Conservation (phyloP, 2,113 vertebrate genomes). For the Cavia aperea region DNA sequence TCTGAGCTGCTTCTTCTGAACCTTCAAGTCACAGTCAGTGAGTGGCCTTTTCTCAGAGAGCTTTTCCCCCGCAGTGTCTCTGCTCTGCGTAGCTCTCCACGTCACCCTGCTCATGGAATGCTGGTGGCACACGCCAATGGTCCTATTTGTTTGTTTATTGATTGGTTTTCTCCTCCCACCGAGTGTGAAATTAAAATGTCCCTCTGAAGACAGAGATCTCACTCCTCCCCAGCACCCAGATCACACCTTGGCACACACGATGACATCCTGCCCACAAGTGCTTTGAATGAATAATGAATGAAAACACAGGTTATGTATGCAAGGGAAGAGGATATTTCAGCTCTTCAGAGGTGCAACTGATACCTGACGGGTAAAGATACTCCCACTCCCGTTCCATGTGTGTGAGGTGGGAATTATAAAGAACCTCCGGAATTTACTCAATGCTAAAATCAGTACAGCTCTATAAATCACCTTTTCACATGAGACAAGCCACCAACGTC, state of each 20-base stretch:
- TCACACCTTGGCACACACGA: neutral
- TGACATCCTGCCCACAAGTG: too few relatives aligned
- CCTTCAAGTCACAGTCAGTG: neutral
- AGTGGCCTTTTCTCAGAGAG: neutral
- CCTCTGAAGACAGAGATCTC: neutral
- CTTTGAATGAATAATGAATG: neutral
- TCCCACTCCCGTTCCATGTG: rapidly evolving
- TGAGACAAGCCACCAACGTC: neutral
- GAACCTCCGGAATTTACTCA: neutral
- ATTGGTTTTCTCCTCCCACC: neutral
- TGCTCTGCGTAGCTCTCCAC: neutral
- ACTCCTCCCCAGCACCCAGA: neutral
- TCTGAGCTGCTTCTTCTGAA: neutral
- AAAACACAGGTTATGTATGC: too few relatives aligned
- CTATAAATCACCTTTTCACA: neutral
- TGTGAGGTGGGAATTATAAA: neutral
- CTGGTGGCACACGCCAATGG: rapidly evolving
- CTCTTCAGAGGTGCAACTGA: neutral
- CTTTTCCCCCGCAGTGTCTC: neutral
- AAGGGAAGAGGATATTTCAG: too few relatives aligned
- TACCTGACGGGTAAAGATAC: neutral
- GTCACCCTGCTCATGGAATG: neutral
- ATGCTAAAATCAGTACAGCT: neutral
- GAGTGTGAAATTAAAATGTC: neutral
- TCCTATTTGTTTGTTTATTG: neutral